Evolutionary conservation across 2,888 invertebrate species (phyloP), one percentile per base, ranked within the genome.

Genomic region (Hymenopus coronatus): DNA sequence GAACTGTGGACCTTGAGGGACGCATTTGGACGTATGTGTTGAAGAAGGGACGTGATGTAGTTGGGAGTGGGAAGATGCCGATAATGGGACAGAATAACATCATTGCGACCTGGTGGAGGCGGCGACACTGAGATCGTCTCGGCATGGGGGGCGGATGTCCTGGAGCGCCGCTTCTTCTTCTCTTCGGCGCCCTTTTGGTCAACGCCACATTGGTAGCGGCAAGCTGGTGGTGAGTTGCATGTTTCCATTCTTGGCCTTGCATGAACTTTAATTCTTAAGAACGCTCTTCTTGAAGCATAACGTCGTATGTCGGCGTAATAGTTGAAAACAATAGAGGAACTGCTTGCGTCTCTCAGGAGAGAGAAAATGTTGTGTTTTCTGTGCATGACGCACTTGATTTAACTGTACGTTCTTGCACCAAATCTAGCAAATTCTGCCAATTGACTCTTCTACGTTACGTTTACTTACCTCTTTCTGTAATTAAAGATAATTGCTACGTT

Each of bases 171-270:
- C 87, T 87, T 82, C 82, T 87, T 33, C 87, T 87, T 82, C 87
- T 33, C 87, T 87, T 82, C 82, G 33, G 30, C 82, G 87, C 87
- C 33, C 87, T 87, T n/a, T 81, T 87, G 54, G 33, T 87, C 87
- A 82, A 87, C 87, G 33, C 82, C 15, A 87, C 87, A 27, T 15
- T 40, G 81, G 87, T 82, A 30, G n/a, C 87, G 82, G 30, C 82
- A 33, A 82, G 30, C 28, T 87, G 87, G 87, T 87, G 87, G 87
- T 87, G 27, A 87, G 87, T 86, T 12, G 28, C 30, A 83, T n/a
- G 28, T 28, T 70, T 70, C 25, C 40, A 40, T 40, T 40, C 40
- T 40, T 40, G 9, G 12, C 1, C 0, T 40, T 40, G 12, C 40
- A 33, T 40, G 40, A 1, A 12, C 40, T 40, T 12, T 0, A 6